Conservation (phyloP, 2,888 invertebrate genomes). For the Xestia rhomboidea region DNA sequence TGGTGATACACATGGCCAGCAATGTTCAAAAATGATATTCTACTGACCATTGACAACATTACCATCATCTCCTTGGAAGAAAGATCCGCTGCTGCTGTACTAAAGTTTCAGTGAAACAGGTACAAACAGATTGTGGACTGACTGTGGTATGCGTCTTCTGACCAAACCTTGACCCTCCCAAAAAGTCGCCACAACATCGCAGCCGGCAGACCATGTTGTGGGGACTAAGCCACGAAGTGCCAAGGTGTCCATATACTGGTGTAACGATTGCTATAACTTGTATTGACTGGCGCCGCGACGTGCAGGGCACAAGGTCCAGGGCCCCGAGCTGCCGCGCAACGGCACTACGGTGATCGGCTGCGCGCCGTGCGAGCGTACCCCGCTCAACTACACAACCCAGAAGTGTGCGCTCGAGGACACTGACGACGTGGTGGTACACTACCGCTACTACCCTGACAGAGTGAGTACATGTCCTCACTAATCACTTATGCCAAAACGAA, state of each 20-base stretch:
- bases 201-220: neutral
- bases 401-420: slow-evolving; percentile 85
- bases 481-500: neutral
- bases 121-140: neutral
- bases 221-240: neutral
- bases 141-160: neutral
- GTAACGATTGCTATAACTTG: neutral
- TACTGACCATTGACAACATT: no score
- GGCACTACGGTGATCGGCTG: slow-evolving; percentile 83
- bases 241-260: neutral
- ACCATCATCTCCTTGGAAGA: neutral
- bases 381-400: slow-evolving; percentile 82
- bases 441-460: slow-evolving; percentile 86
- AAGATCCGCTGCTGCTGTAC: no score
- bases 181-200: neutral
- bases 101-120: no score
- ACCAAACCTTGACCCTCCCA: neutral
- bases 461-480: slow-evolving; percentile 68
- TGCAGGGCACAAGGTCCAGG: slow-evolving; percentile 83
- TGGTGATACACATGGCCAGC: neutral
- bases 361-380: slow-evolving; percentile 82
- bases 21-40: no score
- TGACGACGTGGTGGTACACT: slow-evolving; percentile 86
- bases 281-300: neutral
- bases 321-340: slow-evolving; percentile 85